Evolutionary conservation across 2,113 vertebrate species (phyloP).

Genomic region (Calyptomena viridis): DNA sequence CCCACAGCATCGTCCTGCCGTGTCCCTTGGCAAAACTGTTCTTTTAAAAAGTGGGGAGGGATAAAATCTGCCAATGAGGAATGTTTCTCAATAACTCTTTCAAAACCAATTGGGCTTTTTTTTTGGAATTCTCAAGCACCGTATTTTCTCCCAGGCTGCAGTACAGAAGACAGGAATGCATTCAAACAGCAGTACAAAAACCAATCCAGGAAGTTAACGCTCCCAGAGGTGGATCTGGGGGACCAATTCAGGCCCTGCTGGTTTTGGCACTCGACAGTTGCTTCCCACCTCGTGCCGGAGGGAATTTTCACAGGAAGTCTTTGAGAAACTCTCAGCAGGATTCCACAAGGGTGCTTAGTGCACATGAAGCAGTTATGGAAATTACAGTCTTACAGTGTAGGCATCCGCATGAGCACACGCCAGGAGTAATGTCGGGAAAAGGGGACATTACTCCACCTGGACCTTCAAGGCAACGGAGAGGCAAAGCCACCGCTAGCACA

Average conservation of each 20-base stretch:
- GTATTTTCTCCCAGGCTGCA: conserved; percentile 7
- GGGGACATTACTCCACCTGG: conserved; percentile 80
- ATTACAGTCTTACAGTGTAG: conserved; percentile 80
- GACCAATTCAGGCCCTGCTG: not conserved
- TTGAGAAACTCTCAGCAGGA: conserved; percentile 84
- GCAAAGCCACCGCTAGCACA: conserved; percentile 81
- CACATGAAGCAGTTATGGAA: conserved; percentile 89
- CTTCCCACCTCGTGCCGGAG: not conserved
- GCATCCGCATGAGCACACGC: conserved; percentile 77
- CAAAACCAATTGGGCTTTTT: conserved; percentile 9
- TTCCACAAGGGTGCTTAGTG: conserved; percentile 89
- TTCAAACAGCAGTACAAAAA: not conserved
- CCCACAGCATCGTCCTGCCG: not conserved
- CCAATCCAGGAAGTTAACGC: not conserved
- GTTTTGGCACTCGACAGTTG: not conserved
- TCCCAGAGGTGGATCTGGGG: not conserved
- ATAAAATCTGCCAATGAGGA: not conserved
- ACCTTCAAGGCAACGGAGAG: conserved; percentile 78
- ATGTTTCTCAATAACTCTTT: not conserved
- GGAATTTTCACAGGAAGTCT: conserved; percentile 48
- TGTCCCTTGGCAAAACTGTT: not conserved
- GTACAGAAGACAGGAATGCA: not conserved
- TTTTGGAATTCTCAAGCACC: not conserved
- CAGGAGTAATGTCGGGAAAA: conserved; percentile 77
- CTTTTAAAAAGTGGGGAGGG: not conserved